Evolutionary conservation across 2,888 invertebrate genomes (phyloP).

Genomic region (Bimastos eiseni): DNA sequence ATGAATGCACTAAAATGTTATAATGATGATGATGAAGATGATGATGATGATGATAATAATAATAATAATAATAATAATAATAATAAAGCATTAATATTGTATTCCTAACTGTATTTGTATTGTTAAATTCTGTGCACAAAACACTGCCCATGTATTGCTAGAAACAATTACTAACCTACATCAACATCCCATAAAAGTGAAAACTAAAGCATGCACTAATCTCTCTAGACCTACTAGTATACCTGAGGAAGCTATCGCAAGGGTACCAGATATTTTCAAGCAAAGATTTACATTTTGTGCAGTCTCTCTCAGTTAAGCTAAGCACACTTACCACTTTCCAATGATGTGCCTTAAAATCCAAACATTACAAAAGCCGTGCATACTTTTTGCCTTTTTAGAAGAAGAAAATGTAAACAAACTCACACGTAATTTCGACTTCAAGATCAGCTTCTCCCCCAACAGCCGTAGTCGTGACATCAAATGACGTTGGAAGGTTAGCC

Average conservation of each 20-base stretch:
- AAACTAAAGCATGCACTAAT: neutral
- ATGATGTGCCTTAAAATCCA: neutral
- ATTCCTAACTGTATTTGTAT: neutral
- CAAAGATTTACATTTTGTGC: neutral
- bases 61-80: neutral
- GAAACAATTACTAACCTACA: neutral
- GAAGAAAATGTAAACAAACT: conserved; percentile 37
- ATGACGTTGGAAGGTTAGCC: conserved; percentile 61
- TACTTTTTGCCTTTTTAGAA: too few species aligned
- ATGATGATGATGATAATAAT: neutral
- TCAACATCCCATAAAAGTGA: neutral
- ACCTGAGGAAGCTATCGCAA: neutral
- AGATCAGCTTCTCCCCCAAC: conserved; percentile 63
- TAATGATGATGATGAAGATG: neutral
- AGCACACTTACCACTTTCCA: neutral
- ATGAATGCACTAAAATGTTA: neutral
- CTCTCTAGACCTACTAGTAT: too few species aligned
- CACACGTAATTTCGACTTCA: conserved; percentile 66
- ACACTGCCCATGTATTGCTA: neutral
- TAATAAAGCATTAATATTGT: neutral
- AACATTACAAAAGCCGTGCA: neutral
- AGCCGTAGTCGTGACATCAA: conserved; percentile 64
- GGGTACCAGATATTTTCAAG: neutral
- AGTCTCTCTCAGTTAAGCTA: neutral
- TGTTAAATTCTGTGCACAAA: too few species aligned